These are phyloP conservation scores for Xiphorhynchus erythropygius DNA, from an alignment of 2,797 vertebrate species.

Conservation along the genomic window DNA sequence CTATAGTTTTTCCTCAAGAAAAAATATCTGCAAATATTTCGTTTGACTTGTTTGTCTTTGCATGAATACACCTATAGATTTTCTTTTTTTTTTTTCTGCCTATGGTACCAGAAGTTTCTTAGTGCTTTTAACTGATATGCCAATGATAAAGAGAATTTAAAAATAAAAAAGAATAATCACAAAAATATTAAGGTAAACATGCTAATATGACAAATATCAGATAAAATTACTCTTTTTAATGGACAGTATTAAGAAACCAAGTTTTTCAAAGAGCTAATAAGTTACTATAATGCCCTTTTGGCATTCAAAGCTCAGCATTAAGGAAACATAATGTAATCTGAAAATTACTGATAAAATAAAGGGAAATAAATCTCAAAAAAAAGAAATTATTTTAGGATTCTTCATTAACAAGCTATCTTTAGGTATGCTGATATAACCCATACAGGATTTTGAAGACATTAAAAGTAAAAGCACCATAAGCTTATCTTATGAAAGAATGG, in stretches of 20 bases:
- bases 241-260: neutral
- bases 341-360: neutral
- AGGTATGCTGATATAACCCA: neutral
- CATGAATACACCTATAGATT: neutral
- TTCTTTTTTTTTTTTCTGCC: neutral
- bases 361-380: neutral
- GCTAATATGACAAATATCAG: neutral
- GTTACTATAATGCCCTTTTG: neutral
- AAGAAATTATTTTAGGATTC: neutral
- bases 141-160: neutral
- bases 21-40: neutral
- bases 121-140: neutral
- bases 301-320: neutral
- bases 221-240: neutral
- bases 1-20: neutral
- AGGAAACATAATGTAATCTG: neutral
- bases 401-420: neutral
- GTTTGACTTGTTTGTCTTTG: neutral
- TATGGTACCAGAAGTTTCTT: neutral
- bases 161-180: neutral
- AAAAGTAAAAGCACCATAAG: neutral
- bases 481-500: neutral
- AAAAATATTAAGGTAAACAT: neutral
- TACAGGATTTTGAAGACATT: neutral
- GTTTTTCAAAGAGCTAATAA: neutral